Conservation (phyloP, 2,888 invertebrate species). For the Hyposoter didymator region DNA sequence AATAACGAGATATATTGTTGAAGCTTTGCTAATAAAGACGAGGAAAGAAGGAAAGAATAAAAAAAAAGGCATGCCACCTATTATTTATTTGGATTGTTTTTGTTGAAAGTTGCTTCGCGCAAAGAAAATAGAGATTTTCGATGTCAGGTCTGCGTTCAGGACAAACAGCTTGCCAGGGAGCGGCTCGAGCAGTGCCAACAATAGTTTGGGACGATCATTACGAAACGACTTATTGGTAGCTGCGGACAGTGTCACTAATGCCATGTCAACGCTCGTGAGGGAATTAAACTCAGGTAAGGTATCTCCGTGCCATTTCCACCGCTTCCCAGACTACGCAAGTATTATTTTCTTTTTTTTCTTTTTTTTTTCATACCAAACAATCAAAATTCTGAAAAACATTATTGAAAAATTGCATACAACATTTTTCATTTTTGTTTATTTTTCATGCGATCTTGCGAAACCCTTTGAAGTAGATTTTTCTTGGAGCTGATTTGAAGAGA, state of each 20-base stretch:
- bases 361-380: not conserved
- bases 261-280: conserved; percentile 98
- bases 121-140: conserved; percentile 83
- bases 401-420: not conserved
- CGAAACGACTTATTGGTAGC: conserved; percentile 96
- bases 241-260: conserved; percentile 98
- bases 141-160: conserved; percentile 84
- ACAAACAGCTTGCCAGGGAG: conserved; percentile 83
- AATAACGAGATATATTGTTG: conserved; percentile 58
- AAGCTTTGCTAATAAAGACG: conserved; percentile 75
- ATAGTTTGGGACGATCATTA: conserved; percentile 87
- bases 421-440: not conserved
- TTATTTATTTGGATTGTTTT: conserved; percentile 75
- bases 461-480: conserved; percentile 3
- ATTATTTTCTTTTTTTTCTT: conserved; percentile 26
- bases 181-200: conserved; percentile 83
- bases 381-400: not conserved
- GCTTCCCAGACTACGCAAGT: conserved; percentile 61
- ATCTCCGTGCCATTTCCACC: conserved; percentile 48
- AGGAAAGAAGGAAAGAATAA: conserved; percentile 41
- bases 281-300: conserved; percentile 96
- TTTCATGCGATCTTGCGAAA: conserved; percentile 42
- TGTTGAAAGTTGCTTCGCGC: conserved; percentile 79
- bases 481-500: conserved; percentile 2
- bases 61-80: conserved; percentile 63